Evolutionary conservation across 2,113 vertebrate species (phyloP).

Genomic region (Nothobranchius furzeri): DNA sequence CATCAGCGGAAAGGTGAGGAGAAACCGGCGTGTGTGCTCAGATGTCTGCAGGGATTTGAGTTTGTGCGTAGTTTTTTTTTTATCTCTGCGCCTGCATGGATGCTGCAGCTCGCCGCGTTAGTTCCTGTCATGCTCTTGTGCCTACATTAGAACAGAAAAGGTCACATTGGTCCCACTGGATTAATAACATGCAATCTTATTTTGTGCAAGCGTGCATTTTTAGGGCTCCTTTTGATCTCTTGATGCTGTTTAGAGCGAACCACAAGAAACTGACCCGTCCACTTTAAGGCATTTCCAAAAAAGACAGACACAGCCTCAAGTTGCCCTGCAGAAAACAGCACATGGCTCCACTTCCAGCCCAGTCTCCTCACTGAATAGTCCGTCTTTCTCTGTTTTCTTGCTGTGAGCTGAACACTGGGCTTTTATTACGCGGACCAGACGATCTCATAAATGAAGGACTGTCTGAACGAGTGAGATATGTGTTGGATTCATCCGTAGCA

Average conservation of each 20-base stretch:
- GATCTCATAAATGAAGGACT: conserved; percentile 61
- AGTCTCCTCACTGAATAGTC: conserved; percentile 64
- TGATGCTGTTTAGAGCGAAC: conserved; percentile 6
- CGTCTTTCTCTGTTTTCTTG: conserved; percentile 41
- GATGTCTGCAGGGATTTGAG: conserved; percentile 1
- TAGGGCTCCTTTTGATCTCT: background rate
- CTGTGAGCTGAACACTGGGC: conserved; percentile 65
- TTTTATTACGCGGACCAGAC: conserved; percentile 70
- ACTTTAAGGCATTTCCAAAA: background rate
- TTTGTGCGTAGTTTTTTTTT: background rate
- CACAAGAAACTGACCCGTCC: background rate
- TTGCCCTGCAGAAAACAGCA: conserved; percentile 30
- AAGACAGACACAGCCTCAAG: conserved; percentile 12
- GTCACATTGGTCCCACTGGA: background rate
- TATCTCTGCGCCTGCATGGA: no score
- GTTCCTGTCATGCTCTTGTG: background rate
- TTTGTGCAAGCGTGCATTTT: background rate
- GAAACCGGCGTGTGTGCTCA: conserved; percentile 36
- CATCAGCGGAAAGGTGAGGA: conserved; percentile 88
- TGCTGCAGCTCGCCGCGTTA: background rate
- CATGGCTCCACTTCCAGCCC: conserved; percentile 38
- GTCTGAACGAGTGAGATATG: conserved; percentile 51
- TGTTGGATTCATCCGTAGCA: conserved; percentile 55
- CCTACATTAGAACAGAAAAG: background rate
- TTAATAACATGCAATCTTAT: background rate